Conservation (phyloP, 2,888 invertebrate species). For the Rhingia campestris region DNA sequence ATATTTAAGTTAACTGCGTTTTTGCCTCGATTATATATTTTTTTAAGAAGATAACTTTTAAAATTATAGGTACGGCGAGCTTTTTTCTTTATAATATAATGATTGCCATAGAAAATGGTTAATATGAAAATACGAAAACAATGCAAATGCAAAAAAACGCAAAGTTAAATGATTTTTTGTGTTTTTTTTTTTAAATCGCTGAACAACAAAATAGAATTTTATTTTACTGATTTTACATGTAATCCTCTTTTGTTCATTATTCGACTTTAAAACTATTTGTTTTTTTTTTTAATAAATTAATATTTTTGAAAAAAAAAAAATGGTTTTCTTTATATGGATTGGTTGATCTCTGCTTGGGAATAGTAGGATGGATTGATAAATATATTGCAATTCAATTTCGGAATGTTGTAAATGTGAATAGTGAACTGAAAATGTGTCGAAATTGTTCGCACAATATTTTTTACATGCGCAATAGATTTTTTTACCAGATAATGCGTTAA, state of each 20-base stretch:
- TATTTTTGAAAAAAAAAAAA: conserved; percentile 60
- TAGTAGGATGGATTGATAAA: background rate
- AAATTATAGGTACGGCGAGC: background rate
- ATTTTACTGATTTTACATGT: conserved; percentile 19
- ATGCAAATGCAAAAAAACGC: background rate
- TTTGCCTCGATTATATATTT: conserved; percentile 53
- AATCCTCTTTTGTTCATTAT: conserved; percentile 35
- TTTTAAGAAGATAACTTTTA: conserved; percentile 22
- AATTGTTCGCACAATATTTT: too few relatives aligned
- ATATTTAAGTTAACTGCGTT: conserved; percentile 17
- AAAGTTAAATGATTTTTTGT: conserved; percentile 10
- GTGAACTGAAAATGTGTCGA: too few relatives aligned
- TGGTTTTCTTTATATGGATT: background rate
- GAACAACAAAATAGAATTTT: conserved; percentile 6
- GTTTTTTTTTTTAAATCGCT: conserved; percentile 32
- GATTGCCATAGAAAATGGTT: background rate
- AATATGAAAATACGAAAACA: background rate
- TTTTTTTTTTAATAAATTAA: conserved; percentile 53
- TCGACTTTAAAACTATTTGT: conserved; percentile 12
- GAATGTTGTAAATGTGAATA: too few relatives aligned
- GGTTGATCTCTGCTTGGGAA: background rate
- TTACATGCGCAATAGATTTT: too few relatives aligned
- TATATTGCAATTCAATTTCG: background rate
- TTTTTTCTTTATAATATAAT: conserved; percentile 21
- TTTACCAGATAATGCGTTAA: too few relatives aligned